Base-by-base conservation (phyloP, 2,797 vertebrate species). In the Syngnathus acus region DNA sequence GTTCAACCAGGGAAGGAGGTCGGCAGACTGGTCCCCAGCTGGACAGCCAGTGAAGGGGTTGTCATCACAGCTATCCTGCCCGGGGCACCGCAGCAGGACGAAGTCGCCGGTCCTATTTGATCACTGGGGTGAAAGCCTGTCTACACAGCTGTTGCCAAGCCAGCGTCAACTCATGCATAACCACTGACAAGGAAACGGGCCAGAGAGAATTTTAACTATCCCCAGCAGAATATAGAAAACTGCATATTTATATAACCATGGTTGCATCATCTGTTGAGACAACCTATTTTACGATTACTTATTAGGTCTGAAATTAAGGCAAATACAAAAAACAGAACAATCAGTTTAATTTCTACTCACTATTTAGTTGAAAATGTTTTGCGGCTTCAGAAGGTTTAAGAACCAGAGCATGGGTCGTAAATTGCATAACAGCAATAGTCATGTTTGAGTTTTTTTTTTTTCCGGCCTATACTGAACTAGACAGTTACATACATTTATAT, bases 21-120 rank as follows among this genome's bases (percentile, higher is more conserved):
- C 54, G 60, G 68, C 73, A 77, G 71, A 71, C 72, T 51, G 68
- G 73, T 77, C 73, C 74, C 83, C 83, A 86, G 85, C 85, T 87
- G 87, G 69, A 69, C 73, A 45, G 70, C 74, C 70, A 78, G 78
- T 80, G 68, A 71, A 74, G 76, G 79, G 73, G 69, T 63, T 72
- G 76, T 76, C 74, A 74, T 75, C 75, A 50, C 70, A 19, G 67
- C 76, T 69, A 73, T 72, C 72, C 78, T 47, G 74, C 86, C 76
- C 64, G 13, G 68, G 80, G 87, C 85, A 50, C 45, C 43, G 19
- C 60, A 78, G 76, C 78, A 78, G 72, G 68, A 77, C 69, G 3
- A 42, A 71, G 77, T 67, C 50, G 47, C 72, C 39, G 76, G 68
- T 84, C 74, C 74, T 54, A 47, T 64, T 79, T 78, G 78, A 80